Base-by-base conservation (phyloP, 2,797 vertebrate species). In the Brachymystax lenok region DNA sequence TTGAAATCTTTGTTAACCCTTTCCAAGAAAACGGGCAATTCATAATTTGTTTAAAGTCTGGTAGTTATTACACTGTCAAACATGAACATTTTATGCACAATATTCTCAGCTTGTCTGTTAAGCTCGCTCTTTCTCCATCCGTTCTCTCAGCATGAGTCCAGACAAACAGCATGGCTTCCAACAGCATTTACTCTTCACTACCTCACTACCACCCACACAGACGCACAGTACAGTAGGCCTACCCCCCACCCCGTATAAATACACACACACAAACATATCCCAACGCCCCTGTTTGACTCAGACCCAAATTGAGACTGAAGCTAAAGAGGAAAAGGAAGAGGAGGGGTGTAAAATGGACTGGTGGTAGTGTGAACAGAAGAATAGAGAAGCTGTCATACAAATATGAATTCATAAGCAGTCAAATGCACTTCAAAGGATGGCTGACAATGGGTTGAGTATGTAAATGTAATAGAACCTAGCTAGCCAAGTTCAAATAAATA, bases 401-500 rank as follows among this genome's bases (percentile, higher is more conserved):
- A n/a, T 10, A 69, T 69, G n/a, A 46, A 69, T 69, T 19, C 14
- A 69, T 21, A 21, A 69, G 17, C 2, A 69, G 68, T 21, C 68
- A 69, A 69, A 69, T 14, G 35, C 68, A 46, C 56, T 12, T n/a
- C n/a, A 61, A n/a, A 8, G 12, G 30, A 16, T 16, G 35, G n/a
- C 79, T 90, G 90, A 91, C 84, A 85, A 90, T 17, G 68, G 88
- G 73, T 88, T 17, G 68, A 88, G 74, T 89, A 82, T 77, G 84
- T 74, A 86, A 88, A 89, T 89, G 86, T 77, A 82, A 87, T 86
- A 74, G 21, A 17, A 8, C 59, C 27, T 84, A 85, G 86, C 86
- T 73, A 86, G 74, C n/a, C 74, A 74, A 82, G 77, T 86, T 82
- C 85, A 88, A 83, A 92, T 93, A 87, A 90, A 92, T 92, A 91